These are phyloP conservation scores for Microcebus tavaratra DNA, from an alignment of 2,113 vertebrate genomes.

Conservation along the genomic window DNA sequence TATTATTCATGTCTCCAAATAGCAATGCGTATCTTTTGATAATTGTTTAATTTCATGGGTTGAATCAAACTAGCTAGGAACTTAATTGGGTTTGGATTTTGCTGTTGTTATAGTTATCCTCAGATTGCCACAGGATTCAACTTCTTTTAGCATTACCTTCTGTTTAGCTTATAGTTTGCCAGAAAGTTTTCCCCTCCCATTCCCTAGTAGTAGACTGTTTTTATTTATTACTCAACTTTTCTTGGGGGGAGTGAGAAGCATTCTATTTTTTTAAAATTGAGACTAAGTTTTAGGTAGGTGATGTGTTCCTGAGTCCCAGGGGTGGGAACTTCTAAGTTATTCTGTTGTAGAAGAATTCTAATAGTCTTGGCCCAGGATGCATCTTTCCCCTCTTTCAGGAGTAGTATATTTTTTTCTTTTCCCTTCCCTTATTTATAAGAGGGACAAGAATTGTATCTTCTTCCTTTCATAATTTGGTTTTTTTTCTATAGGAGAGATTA, in stretches of 20 bases:
- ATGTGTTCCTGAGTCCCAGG: background rate
- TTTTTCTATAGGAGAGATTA: too few relatives aligned
- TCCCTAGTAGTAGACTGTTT: background rate
- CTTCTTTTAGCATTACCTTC: background rate
- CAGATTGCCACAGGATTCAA: background rate
- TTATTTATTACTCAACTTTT: background rate
- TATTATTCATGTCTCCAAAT: background rate
- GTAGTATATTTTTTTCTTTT: background rate
- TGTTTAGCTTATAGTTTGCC: background rate
- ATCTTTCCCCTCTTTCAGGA: background rate
- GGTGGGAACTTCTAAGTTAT: background rate
- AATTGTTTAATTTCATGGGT: background rate
- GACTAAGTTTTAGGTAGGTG: background rate
- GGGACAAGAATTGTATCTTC: background rate
- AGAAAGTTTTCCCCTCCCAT: background rate
- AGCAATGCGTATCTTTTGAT: background rate
- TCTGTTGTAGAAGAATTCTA: background rate
- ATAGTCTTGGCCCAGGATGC: background rate
- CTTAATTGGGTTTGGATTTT: background rate
- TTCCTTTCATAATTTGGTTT: too few relatives aligned
- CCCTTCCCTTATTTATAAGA: background rate
- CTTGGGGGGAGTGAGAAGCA: background rate
- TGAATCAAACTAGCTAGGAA: background rate
- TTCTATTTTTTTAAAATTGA: background rate
- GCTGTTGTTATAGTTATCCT: background rate